A percentile compares a stretch with the other conserved stretches of the same genome.
Conservation (phyloP, 2,888 invertebrate genomes). For the Nezara viridula region DNA sequence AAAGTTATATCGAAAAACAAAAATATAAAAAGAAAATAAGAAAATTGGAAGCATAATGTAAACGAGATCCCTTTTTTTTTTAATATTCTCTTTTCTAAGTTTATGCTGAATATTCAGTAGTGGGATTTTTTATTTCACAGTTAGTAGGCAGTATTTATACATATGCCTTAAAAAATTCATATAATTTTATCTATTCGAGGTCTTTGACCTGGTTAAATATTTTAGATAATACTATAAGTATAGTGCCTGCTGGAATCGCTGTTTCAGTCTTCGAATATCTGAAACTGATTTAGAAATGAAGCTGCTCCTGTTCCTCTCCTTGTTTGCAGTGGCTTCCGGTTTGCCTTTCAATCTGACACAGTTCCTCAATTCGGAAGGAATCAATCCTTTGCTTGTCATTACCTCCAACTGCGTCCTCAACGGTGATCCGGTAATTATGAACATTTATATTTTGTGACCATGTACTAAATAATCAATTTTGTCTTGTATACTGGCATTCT, state of each 20-base stretch:
- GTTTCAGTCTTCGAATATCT: background rate
- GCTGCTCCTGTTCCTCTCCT: background rate
- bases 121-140: background rate
- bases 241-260: background rate
- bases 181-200: background rate
- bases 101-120: no score
- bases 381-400: constrained; percentile 29
- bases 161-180: background rate
- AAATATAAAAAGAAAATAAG: no score
- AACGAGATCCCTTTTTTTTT: no score
- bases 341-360: constrained; percentile 13
- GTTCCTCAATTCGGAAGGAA: constrained; percentile 25
- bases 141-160: background rate
- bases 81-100: no score
- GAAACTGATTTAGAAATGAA: background rate
- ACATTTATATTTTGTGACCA: background rate
- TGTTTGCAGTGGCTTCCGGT: background rate
- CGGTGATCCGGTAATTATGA: constrained; percentile 44
- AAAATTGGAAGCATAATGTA: no score
- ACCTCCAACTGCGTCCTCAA: constrained; percentile 51
- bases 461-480: background rate
- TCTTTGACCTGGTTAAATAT: constrained; percentile 10
- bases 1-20: no score
- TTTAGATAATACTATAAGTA: background rate
- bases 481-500: no score